phyloP scores from a whole-genome alignment of 2,888 invertebrate genomes.

The Melanostoma scalare region DNA sequence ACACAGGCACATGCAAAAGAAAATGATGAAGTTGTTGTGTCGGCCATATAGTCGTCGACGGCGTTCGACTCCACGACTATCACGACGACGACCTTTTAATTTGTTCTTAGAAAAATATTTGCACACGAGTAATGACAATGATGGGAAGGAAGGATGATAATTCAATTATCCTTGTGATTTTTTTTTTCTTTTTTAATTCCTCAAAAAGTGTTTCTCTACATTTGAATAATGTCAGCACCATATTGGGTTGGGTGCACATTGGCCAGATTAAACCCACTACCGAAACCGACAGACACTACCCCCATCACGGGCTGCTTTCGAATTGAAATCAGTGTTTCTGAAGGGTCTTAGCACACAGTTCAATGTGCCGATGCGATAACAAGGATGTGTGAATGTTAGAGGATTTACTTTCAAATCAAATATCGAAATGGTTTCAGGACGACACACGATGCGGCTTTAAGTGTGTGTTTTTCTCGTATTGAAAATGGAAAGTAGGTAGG shows the following conservation, averaged over 20 bases:
- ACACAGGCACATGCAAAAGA: background rate
- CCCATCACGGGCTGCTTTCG: background rate
- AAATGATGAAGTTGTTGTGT: conserved; percentile 28
- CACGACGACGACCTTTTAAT: conserved; percentile 52
- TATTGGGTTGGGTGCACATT: conserved; percentile 41
- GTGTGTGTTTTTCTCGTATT: conserved; percentile 39
- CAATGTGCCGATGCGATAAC: conserved; percentile 45
- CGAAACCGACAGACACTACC: background rate
- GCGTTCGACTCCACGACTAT: conserved; percentile 4
- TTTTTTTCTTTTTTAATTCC: too few relatives aligned
- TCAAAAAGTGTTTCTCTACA: conserved; percentile 11
- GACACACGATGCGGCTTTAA: background rate
- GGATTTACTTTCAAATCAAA: conserved; percentile 67
- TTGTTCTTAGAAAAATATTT: conserved; percentile 68
- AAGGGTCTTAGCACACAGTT: conserved; percentile 47
- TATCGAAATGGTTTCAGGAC: conserved; percentile 53
- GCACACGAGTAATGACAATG: conserved; percentile 56
- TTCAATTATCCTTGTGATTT: conserved; percentile 65
- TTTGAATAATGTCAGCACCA: background rate
- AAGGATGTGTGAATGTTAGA: conserved; percentile 37
- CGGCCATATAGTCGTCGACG: background rate
- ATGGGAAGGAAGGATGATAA: conserved; percentile 57
- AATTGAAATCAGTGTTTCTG: conserved; percentile 58
- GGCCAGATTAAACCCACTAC: conserved; percentile 52
- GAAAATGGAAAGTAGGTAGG: conserved; percentile 19